A percentile compares a stretch with the other conserved stretches of the same genome.
phyloP scores from a whole-genome alignment of 2,888 invertebrate genomes.

The Seladonia tumulorum region DNA sequence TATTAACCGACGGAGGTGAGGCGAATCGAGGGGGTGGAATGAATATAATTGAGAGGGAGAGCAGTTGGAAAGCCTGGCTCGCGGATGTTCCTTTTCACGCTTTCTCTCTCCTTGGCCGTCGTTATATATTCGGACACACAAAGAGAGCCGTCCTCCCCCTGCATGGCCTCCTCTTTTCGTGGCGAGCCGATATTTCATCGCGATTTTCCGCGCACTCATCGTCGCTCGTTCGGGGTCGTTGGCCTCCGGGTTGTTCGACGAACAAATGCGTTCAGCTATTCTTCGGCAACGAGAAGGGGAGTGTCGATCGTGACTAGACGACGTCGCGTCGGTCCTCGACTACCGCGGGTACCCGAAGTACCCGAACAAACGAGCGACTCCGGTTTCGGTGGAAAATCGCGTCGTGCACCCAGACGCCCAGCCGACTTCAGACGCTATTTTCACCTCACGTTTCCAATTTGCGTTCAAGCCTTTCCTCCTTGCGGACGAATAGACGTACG shows the following conservation, averaged over 20 bases:
- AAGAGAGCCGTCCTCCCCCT: slow-evolving; percentile 23
- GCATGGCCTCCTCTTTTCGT: slow-evolving; percentile 20
- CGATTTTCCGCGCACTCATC: slow-evolving; percentile 66
- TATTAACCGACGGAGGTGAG: slow-evolving; percentile 15
- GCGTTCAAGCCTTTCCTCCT: slow-evolving; percentile 66
- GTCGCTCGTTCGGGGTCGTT: slow-evolving; percentile 55
- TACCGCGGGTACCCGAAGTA: slow-evolving; percentile 25
- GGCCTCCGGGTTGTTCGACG: slow-evolving; percentile 50
- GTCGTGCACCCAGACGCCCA: slow-evolving; percentile 20
- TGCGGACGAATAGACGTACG: slow-evolving; percentile 62
- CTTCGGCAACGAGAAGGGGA: slow-evolving; percentile 36
- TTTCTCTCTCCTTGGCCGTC: slow-evolving; percentile 24
- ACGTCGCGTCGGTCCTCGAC: slow-evolving; percentile 31
- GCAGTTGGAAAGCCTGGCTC: slow-evolving; percentile 10
- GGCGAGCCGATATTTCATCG: slow-evolving; percentile 57
- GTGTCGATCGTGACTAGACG: slow-evolving; percentile 66
- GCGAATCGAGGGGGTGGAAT: neutral
- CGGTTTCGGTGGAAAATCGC: slow-evolving; percentile 46
- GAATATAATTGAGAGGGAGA: slow-evolving; percentile 27
- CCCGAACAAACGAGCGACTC: slow-evolving; percentile 50
- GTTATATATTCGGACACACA: slow-evolving; percentile 44
- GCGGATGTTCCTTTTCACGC: slow-evolving; percentile 38
- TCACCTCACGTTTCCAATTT: slow-evolving; percentile 78
- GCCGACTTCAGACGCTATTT: slow-evolving; percentile 58
- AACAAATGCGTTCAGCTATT: slow-evolving; percentile 62